Evolutionary conservation across 1,140 invertebrate genomes (phyloP).

Genomic region (Heliconius congener): DNA sequence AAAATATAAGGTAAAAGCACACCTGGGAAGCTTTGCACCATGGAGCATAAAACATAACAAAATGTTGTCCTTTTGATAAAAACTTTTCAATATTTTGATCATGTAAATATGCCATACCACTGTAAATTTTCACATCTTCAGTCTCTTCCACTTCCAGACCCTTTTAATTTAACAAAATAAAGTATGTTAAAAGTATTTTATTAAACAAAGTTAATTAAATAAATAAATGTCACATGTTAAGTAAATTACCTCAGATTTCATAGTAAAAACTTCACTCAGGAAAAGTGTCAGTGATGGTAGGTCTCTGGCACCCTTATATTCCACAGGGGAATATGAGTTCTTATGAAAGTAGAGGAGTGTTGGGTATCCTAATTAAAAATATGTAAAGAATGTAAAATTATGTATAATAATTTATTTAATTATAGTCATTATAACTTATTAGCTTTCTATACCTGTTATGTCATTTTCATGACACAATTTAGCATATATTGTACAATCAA

Average conservation of each 20-base stretch:
- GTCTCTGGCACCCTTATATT: slow-evolving; percentile 71
- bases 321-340: slow-evolving; percentile 64
- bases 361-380: slow-evolving; percentile 61
- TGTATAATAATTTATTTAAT: background rate
- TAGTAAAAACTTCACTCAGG: slow-evolving; percentile 67
- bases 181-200: background rate
- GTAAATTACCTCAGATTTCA: slow-evolving; percentile 56
- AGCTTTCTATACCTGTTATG: slow-evolving; percentile 61
- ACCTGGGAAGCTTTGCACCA: slow-evolving; percentile 76
- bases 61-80: slow-evolving; percentile 71
- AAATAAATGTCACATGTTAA: background rate
- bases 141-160: slow-evolving; percentile 42
- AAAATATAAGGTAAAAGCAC: slow-evolving; percentile 9
- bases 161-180: slow-evolving; percentile 17
- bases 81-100: slow-evolving; percentile 76
- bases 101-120: slow-evolving; percentile 66
- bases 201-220: background rate
- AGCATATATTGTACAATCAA: slow-evolving; percentile 67
- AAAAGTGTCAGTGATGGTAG: slow-evolving; percentile 69
- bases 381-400: background rate
- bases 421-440: background rate
- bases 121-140: slow-evolving; percentile 65
- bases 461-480: slow-evolving; percentile 73
- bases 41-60: slow-evolving; percentile 73
- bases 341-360: slow-evolving; percentile 70